phyloP scores from a whole-genome alignment of 1,140 invertebrate genomes.

The Drosophila triauraria region DNA sequence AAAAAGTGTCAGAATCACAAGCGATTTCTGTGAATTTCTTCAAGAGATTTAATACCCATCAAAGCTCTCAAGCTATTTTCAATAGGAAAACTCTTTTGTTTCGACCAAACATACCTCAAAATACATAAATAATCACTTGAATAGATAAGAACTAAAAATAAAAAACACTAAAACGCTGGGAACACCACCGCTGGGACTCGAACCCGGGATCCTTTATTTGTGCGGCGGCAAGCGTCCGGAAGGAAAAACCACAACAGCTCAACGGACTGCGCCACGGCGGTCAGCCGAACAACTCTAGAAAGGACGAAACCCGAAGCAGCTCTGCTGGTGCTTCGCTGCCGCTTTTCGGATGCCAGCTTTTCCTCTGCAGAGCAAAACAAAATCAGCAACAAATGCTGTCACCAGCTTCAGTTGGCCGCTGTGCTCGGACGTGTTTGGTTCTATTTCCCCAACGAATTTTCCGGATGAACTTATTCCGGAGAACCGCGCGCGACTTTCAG shows the following conservation, averaged over 20 bases:
- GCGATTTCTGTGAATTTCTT: neutral
- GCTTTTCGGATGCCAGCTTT: slow-evolving; percentile 34
- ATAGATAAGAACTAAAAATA: neutral
- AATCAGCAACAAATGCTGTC: slow-evolving; percentile 77
- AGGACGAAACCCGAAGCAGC: slow-evolving; percentile 39
- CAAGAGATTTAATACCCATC: too few relatives aligned
- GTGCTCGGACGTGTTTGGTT: slow-evolving; percentile 64
- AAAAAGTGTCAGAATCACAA: too few relatives aligned
- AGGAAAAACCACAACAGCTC: slow-evolving; percentile 11
- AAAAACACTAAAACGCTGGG: slow-evolving; percentile 2
- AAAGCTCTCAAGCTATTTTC: neutral
- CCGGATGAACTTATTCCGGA: neutral
- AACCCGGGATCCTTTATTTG: neutral
- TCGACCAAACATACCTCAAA: neutral
- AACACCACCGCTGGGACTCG: slow-evolving; percentile 19
- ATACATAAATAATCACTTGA: neutral
- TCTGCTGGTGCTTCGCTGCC: slow-evolving; percentile 42
- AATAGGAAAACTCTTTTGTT: neutral
- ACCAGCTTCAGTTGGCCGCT: slow-evolving; percentile 74
- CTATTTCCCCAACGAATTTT: slow-evolving; percentile 10
- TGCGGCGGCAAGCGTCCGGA: neutral
- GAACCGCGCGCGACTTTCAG: slow-evolving; percentile 30
- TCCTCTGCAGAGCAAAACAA: slow-evolving; percentile 61
- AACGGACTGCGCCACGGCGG: slow-evolving; percentile 33
- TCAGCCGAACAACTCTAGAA: slow-evolving; percentile 43